Evolutionary conservation across 2,113 vertebrate genomes (phyloP).

Genomic region (Centropus unirufus): DNA sequence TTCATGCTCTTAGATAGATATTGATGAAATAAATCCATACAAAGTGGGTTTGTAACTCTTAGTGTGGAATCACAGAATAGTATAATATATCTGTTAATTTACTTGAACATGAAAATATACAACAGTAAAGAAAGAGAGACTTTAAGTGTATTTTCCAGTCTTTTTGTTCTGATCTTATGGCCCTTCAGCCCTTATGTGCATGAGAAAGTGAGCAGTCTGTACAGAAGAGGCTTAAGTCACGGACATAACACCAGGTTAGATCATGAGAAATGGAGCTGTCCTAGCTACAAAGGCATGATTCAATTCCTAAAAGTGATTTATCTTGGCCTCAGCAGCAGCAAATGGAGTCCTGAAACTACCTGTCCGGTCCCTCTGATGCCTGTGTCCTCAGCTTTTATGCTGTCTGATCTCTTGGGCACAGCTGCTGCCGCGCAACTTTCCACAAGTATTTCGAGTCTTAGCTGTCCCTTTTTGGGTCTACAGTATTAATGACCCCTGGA

Average conservation of each 20-base stretch:
- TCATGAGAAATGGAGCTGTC: not conserved
- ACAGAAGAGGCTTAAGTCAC: not conserved
- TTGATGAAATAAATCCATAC: not conserved
- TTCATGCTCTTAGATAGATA: not conserved
- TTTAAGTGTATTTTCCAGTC: not conserved
- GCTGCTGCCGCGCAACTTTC: not conserved
- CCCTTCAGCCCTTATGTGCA: not conserved
- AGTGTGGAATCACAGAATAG: not conserved
- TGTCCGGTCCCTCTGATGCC: not conserved
- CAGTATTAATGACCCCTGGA: not conserved
- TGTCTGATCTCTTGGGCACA: not conserved
- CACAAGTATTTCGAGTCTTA: not conserved
- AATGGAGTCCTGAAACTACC: not conserved
- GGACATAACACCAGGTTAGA: not conserved
- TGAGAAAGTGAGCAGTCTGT: not conserved
- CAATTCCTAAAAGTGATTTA: not conserved
- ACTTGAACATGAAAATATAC: not conserved
- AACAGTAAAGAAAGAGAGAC: not conserved
- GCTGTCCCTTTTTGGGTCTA: not conserved
- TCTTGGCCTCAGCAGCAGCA: not conserved
- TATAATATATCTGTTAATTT: not conserved
- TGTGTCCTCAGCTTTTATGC: not conserved
- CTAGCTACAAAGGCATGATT: not conserved
- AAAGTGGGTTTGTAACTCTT: not conserved
- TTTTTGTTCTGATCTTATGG: not conserved